Conservation (phyloP, 2,113 vertebrate species). For the Antechinus stuartii region DNA sequence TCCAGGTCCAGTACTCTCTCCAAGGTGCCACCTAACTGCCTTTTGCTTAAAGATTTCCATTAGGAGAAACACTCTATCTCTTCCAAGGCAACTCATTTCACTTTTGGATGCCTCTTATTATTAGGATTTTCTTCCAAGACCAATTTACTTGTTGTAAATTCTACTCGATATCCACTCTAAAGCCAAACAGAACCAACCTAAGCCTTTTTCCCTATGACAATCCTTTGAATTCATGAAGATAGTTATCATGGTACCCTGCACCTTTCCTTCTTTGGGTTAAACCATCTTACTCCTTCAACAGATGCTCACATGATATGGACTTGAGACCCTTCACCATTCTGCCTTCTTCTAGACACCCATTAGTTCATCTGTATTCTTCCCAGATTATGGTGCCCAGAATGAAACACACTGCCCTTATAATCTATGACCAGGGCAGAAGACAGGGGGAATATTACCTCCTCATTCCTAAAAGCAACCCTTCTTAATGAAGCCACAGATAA, state of each 20-base stretch:
- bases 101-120: neutral
- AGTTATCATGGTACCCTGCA: too few species aligned
- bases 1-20: too few species aligned
- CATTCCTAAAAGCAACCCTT: neutral
- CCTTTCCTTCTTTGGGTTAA: too few species aligned
- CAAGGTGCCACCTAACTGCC: too few species aligned
- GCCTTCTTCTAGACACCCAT: neutral
- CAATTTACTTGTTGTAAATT: neutral
- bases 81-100: neutral
- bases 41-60: too few species aligned
- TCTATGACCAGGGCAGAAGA: neutral
- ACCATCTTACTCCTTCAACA: neutral
- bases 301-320: neutral
- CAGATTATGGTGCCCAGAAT: neutral
- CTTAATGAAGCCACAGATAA: neutral
- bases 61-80: neutral
- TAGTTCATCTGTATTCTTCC: neutral
- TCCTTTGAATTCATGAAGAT: too few species aligned
- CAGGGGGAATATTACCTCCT: neutral
- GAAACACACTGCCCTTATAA: neutral
- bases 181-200: too few species aligned
- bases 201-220: too few species aligned
- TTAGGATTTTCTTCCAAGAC: neutral
- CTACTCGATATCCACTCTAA: neutral
- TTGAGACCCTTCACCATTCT: neutral